Conservation (phyloP, 1,140 invertebrate genomes). For the Brachionus angularis region DNA sequence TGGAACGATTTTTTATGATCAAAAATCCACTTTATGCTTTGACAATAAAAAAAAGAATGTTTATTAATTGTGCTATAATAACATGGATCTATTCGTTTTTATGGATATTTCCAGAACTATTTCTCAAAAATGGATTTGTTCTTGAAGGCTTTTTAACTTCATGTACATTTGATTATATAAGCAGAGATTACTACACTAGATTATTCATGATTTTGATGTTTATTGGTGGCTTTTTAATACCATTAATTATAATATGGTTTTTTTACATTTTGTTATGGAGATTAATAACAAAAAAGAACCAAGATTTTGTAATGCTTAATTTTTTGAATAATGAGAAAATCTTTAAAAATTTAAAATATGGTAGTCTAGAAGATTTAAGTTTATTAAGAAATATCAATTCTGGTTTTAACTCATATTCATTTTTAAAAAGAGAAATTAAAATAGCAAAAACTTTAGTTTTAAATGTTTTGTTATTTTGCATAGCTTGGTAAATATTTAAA, state of each 20-base stretch:
- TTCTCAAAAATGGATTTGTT: background rate
- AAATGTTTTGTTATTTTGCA: background rate
- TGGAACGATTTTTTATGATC: slow-evolving; percentile 9
- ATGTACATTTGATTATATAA: slow-evolving; percentile 38
- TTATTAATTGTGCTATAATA: slow-evolving; percentile 5
- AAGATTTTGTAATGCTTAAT: too few species aligned
- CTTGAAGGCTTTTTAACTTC: slow-evolving; percentile 41
- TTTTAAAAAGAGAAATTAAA: slow-evolving; percentile 16
- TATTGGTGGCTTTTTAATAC: slow-evolving; percentile 34
- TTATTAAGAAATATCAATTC: too few species aligned
- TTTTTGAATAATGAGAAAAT: slow-evolving; percentile 13
- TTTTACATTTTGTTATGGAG: slow-evolving; percentile 6
- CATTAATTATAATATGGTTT: background rate
- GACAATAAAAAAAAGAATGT: background rate
- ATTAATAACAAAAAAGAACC: slow-evolving; percentile 9
- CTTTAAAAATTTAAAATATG: too few species aligned
- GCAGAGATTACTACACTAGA: background rate
- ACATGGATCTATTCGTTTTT: slow-evolving; percentile 9
- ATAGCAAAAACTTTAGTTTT: slow-evolving; percentile 31
- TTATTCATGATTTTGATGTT: slow-evolving; percentile 26
- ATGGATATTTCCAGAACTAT: slow-evolving; percentile 24
- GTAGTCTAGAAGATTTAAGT: too few species aligned
- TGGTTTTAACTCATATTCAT: too few species aligned
- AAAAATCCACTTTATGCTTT: slow-evolving; percentile 28
- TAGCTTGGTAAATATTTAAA: too few species aligned